Evolutionary conservation across 2,113 vertebrate genomes (phyloP).

Genomic region (Gopherus flavomarginatus): DNA sequence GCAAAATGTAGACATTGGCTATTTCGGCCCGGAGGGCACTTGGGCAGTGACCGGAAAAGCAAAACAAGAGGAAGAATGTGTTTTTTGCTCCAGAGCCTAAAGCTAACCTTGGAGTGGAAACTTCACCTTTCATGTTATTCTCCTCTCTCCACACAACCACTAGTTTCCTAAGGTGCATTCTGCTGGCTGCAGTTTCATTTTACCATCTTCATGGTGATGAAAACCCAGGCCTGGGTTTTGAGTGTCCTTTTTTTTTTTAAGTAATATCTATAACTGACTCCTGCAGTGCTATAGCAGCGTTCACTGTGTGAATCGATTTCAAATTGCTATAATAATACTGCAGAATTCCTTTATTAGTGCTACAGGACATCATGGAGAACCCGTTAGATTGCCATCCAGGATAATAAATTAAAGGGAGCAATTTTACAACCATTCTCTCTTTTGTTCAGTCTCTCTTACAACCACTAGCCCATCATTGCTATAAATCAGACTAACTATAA

Average conservation of each 20-base stretch:
- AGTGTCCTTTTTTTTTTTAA: slow-evolving; percentile 23
- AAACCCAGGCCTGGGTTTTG: not conserved
- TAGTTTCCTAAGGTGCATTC: not conserved
- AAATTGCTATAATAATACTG: slow-evolving; percentile 67
- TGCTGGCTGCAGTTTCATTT: slow-evolving; percentile 16
- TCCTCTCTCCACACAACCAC: not conserved
- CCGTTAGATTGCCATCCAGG: slow-evolving; percentile 62
- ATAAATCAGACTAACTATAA: slow-evolving; percentile 40
- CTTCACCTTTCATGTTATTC: not conserved
- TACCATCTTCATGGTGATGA: slow-evolving; percentile 15
- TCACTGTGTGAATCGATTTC: slow-evolving; percentile 52
- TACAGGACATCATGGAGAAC: slow-evolving; percentile 52
- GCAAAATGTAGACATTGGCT: not conserved
- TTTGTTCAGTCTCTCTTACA: slow-evolving; percentile 33
- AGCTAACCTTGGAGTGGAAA: slow-evolving; percentile 42
- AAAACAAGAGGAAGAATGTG: slow-evolving; percentile 30
- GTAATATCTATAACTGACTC: slow-evolving; percentile 60
- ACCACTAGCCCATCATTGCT: slow-evolving; percentile 14
- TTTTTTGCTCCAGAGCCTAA: not conserved
- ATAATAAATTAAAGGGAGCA: slow-evolving; percentile 64
- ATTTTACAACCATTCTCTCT: slow-evolving; percentile 47
- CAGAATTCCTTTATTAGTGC: slow-evolving; percentile 66
- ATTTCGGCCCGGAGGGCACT: slow-evolving; percentile 17
- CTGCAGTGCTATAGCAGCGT: not conserved
- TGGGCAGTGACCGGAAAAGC: not conserved